Evolutionary conservation across 1,140 invertebrate species (phyloP), one percentile per base, ranked within the genome.

Genomic region (Philaenus spumarius): DNA sequence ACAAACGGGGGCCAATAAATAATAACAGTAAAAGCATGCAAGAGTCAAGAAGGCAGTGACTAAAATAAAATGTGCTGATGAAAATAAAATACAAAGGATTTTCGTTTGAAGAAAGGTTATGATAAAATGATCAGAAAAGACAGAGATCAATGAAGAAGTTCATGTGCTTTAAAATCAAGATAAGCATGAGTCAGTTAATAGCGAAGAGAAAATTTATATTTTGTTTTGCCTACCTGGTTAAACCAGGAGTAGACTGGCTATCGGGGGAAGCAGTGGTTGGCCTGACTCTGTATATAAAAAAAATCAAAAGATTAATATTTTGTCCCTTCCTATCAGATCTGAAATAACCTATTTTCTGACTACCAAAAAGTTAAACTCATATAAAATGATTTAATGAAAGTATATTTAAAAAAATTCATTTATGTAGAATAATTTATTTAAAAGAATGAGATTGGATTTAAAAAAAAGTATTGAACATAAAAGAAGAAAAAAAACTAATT

Each of bases 181-280:
- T 19, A 47, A 47, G 45, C 45, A 22, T 15, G 45, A 24, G 9
- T 47, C 45, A 30, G 26, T 30, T 30, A 30, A 30, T 30, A 30
- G 26, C 26, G n/a, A 30, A 30, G 26, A 30, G 26, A 30, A 30
- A 30, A 30, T 30, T 30, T 3, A 30, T 30, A 30, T 30, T 30
- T 30, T 4, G 3, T 55, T 37, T 55, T 54, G 30, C 61, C 56
- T 68, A 68, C 67, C 67, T 68, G 62, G 64, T 54, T 50, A 62
- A 60, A 64, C 61, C 67, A 65, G 67, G 66, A 46, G 64, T 68
- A 54, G 67, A 52, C 59, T 66, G 66, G 58, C 51, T 65, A 24
- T 65, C 65, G 60, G 50, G 34, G 50, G 50, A 53, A 39, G 58
- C 60, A 42, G 62, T 62, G 23, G 62, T 63, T 26, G 67, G 67